Evolutionary conservation across 2,888 invertebrate genomes (phyloP).

Genomic region (Aricia artaxerxes): DNA sequence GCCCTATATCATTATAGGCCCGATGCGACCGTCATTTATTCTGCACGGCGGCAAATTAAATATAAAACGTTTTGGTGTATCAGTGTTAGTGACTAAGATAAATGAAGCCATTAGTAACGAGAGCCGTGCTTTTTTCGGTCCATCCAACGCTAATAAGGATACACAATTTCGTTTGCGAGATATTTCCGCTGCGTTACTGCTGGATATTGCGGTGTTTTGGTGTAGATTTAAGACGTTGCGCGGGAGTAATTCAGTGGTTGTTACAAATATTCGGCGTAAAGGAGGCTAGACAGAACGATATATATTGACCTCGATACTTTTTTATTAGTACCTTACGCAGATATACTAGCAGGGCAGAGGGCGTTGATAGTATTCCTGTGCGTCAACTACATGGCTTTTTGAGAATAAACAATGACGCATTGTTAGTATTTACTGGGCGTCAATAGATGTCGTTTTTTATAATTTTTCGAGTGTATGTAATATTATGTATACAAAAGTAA

Average conservation of each 20-base stretch:
- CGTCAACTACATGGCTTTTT: too few species aligned
- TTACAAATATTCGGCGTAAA: neutral
- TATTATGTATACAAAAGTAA: too few species aligned
- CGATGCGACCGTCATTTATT: constrained; percentile 77
- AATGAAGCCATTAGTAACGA: constrained; percentile 81
- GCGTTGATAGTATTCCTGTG: too few species aligned
- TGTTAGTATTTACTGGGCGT: too few species aligned
- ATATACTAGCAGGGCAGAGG: too few species aligned
- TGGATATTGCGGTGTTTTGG: neutral
- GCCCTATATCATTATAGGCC: constrained; percentile 70
- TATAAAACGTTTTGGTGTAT: constrained; percentile 80
- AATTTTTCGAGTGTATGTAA: too few species aligned
- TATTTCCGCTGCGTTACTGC: constrained; percentile 12
- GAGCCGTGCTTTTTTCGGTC: constrained; percentile 80
- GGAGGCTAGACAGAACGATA: too few species aligned
- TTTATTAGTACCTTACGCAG: too few species aligned
- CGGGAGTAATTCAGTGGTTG: neutral
- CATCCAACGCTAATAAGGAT: constrained; percentile 74
- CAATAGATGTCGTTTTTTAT: too few species aligned
- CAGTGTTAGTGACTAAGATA: constrained; percentile 81
- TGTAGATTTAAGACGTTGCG: neutral
- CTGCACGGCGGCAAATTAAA: constrained; percentile 77
- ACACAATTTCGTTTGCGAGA: constrained; percentile 54
- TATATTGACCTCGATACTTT: too few species aligned
- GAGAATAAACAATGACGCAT: too few species aligned